Evolutionary conservation across 2,888 invertebrate genomes (phyloP).

Genomic region (Tachina lurida): DNA sequence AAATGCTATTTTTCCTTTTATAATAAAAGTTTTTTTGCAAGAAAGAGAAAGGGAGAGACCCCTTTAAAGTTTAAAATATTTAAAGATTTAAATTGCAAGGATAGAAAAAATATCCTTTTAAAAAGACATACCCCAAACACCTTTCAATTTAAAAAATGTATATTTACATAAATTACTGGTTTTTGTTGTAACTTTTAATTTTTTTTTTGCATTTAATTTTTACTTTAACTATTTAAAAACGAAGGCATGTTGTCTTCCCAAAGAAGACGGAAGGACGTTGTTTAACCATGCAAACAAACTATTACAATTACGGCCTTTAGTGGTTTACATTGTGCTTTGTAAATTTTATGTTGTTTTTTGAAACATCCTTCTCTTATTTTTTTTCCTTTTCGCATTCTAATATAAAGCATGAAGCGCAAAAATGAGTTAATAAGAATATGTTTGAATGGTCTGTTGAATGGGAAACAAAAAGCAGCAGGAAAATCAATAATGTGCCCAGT

Average conservation of each 20-base stretch:
- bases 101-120: not conserved
- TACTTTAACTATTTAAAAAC: too few relatives aligned
- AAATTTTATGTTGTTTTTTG: not conserved
- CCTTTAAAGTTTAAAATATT: constrained; percentile 32
- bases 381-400: constrained; percentile 13
- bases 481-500: constrained; percentile 69
- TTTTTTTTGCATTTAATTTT: not conserved
- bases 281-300: constrained; percentile 62
- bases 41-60: not conserved
- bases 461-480: constrained; percentile 6
- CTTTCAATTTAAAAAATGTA: not conserved
- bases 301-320: constrained; percentile 63
- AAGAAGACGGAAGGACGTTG: constrained; percentile 39
- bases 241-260: not conserved
- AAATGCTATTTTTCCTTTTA: not conserved
- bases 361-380: not conserved
- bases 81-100: constrained; percentile 26
- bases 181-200: not conserved
- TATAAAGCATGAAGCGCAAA: constrained; percentile 40
- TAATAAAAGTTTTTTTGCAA: constrained; percentile 22
- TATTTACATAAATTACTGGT: constrained; percentile 42
- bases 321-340: constrained; percentile 45
- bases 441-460: constrained; percentile 17
- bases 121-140: not conserved
- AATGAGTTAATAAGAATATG: constrained; percentile 55